Conservation (phyloP, 2,797 vertebrate genomes). For the Orestias chungarensis region DNA sequence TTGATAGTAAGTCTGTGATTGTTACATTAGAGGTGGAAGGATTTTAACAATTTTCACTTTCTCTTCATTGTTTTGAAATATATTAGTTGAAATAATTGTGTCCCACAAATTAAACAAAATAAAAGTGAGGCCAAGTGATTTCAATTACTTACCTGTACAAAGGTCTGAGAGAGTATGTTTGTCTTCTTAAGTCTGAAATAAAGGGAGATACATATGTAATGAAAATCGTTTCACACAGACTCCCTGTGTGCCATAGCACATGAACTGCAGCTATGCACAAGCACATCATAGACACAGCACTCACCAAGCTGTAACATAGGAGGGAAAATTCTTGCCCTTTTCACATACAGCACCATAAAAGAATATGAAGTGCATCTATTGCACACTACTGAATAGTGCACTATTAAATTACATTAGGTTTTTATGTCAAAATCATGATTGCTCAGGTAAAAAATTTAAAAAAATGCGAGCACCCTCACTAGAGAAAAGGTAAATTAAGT, state of each 20-base stretch:
- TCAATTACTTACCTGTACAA: neutral
- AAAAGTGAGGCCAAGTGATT: neutral
- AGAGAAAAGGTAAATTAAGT: neutral
- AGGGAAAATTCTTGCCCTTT: neutral
- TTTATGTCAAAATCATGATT: neutral
- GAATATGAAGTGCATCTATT: neutral
- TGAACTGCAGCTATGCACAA: neutral
- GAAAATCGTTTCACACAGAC: neutral
- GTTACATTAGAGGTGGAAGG: neutral
- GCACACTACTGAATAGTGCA: neutral
- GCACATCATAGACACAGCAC: neutral
- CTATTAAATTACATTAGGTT: neutral
- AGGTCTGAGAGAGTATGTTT: neutral
- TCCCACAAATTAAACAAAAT: neutral
- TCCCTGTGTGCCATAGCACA: neutral
- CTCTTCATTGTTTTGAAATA: neutral
- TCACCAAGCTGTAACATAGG: neutral
- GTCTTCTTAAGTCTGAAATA: neutral
- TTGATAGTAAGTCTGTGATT: neutral
- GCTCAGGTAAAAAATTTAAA: neutral
- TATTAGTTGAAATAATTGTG: neutral
- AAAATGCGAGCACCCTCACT: neutral
- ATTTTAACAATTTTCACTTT: neutral
- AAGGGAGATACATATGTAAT: neutral
- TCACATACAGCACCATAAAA: neutral